Conservation (phyloP, 2,113 vertebrate species). For the Corydoras sp. region DNA sequence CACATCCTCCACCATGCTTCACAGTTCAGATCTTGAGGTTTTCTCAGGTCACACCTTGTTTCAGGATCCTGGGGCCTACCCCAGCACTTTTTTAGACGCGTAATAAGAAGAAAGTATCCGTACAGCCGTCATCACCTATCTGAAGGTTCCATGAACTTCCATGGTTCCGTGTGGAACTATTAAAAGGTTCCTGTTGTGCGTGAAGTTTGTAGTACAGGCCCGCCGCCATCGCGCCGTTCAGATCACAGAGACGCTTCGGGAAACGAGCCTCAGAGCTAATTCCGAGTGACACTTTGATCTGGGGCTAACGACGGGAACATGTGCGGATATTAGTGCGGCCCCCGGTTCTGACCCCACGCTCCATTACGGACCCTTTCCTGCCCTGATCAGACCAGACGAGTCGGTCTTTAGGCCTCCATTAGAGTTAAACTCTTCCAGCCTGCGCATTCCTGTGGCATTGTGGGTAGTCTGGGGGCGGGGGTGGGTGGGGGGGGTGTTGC, state of each 20-base stretch:
- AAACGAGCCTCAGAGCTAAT: background rate
- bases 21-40: no score
- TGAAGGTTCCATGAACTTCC: no score
- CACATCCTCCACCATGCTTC: background rate
- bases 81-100: no score
- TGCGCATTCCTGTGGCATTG: slow-evolving; percentile 28
- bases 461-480: slow-evolving; percentile 19
- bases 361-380: background rate
- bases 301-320: slow-evolving; percentile 2
- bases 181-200: no score
- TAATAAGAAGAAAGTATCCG: no score
- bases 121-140: no score
- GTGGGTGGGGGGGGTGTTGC: slow-evolving; percentile 5
- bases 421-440: slow-evolving; percentile 38
- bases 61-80: no score
- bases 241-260: background rate
- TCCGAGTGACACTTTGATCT: slow-evolving; percentile 7
- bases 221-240: background rate
- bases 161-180: no score
- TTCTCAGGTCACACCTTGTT: no score
- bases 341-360: background rate
- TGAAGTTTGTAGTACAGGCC: background rate
- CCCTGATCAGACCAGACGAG: slow-evolving; percentile 12
- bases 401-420: slow-evolving; percentile 10
- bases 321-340: slow-evolving; percentile 1